phyloP scores from a whole-genome alignment of 1,140 invertebrate genomes.

The Pollicipes pollicipes region DNA sequence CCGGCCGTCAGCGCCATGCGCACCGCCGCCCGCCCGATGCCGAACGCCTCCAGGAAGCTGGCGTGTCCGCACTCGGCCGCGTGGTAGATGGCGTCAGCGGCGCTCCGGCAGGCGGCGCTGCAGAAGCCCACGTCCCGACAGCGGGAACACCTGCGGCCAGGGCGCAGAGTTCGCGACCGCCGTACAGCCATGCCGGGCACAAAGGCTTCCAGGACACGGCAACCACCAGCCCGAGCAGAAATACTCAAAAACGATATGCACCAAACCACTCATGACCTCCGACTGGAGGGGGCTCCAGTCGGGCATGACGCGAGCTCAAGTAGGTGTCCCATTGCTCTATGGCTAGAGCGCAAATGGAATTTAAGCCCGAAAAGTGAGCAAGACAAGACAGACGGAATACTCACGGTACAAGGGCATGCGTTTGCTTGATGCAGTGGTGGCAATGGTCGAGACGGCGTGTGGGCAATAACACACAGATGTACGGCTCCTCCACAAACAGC shows the following conservation, averaged over 20 bases:
- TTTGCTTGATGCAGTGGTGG: background rate
- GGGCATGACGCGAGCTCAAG: too few relatives aligned
- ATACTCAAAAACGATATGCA: too few relatives aligned
- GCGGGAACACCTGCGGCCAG: background rate
- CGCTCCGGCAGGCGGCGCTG: background rate
- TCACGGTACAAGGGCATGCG: background rate
- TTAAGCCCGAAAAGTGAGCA: too few relatives aligned
- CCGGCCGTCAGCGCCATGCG: background rate
- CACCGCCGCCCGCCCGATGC: background rate
- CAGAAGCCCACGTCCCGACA: conserved; percentile 4
- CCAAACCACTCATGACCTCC: too few relatives aligned
- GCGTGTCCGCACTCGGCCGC: background rate
- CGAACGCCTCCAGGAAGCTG: background rate
- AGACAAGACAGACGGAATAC: too few relatives aligned
- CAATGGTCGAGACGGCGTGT: background rate
- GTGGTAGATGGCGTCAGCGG: background rate
- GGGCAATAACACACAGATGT: background rate
- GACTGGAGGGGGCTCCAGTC: too few relatives aligned
- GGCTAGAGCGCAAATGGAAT: too few relatives aligned
- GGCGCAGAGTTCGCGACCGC: too few relatives aligned
- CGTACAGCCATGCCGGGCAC: too few relatives aligned
- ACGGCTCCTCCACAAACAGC: background rate
- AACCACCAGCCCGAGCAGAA: too few relatives aligned
- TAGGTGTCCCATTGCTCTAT: too few relatives aligned
- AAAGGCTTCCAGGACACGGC: too few relatives aligned